These are phyloP conservation scores for Thalassarche chlororhynchos DNA, from an alignment of 2,113 vertebrate genomes.

Conservation along the genomic window DNA sequence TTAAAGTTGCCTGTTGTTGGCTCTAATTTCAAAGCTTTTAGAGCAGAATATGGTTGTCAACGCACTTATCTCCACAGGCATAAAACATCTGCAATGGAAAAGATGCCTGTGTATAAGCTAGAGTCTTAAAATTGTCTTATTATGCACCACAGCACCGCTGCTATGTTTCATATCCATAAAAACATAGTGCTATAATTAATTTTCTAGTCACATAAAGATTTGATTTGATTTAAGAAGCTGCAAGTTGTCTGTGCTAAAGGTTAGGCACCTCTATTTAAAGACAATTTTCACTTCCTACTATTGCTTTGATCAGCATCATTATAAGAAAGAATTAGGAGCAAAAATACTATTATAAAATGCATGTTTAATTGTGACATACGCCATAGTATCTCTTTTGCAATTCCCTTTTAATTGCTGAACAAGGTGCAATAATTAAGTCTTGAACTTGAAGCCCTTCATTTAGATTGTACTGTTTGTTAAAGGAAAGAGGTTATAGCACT, in stretches of 20 bases:
- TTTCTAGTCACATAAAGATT: background rate
- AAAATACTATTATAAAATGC: constrained; percentile 4
- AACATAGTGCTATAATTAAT: constrained; percentile 25
- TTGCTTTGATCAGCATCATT: constrained; percentile 17
- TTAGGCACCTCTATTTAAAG: constrained; percentile 34
- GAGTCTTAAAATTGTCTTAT: background rate
- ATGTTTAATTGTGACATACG: constrained; percentile 17
- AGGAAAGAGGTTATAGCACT: background rate
- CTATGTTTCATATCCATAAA: constrained; percentile 1
- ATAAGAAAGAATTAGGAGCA: background rate
- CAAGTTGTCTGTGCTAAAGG: constrained; percentile 6
- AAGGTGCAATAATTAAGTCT: constrained; percentile 33
- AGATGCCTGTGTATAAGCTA: background rate
- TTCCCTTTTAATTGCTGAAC: constrained; percentile 29
- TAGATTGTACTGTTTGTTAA: constrained; percentile 15
- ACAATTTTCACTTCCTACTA: constrained; percentile 8
- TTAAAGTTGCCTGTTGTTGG: background rate
- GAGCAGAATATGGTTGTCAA: background rate
- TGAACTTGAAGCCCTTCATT: constrained; percentile 17
- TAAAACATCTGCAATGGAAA: background rate
- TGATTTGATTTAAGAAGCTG: constrained; percentile 27
- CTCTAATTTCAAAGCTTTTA: constrained; percentile 9
- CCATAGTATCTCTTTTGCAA: background rate
- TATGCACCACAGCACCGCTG: background rate
- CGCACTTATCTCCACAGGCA: background rate